Evolutionary conservation across 2,888 invertebrate genomes (phyloP).

Genomic region (Ophion ventricosus): DNA sequence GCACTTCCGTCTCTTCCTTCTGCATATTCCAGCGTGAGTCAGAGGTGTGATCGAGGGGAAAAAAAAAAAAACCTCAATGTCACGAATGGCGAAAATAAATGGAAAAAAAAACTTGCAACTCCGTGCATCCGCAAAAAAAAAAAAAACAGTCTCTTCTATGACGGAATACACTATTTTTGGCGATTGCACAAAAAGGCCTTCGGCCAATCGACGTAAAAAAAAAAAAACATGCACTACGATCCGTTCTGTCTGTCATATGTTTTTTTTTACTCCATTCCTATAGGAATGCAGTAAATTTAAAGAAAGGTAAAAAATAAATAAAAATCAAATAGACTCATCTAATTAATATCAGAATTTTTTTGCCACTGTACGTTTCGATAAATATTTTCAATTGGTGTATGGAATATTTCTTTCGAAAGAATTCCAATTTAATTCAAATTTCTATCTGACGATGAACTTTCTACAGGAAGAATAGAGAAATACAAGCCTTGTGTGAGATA

Average conservation of each 20-base stretch:
- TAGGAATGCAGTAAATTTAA: no score
- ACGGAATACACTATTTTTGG: slow-evolving; percentile 5
- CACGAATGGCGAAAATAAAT: background rate
- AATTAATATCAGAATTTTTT: no score
- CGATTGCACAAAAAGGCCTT: slow-evolving; percentile 17
- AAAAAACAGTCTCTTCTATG: background rate
- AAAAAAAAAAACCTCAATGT: slow-evolving; percentile 8
- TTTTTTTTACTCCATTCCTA: slow-evolving; percentile 23
- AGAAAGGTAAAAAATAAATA: no score
- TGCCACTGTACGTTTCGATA: background rate
- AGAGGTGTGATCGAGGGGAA: slow-evolving; percentile 11
- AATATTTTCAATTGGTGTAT: no score
- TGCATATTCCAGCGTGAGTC: slow-evolving; percentile 16
- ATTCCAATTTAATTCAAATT: no score
- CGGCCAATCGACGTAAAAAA: background rate
- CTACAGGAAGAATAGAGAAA: no score
- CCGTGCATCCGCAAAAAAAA: slow-evolving; percentile 5
- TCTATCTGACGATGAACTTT: no score
- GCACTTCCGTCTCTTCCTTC: slow-evolving; percentile 34
- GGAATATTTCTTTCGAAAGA: no score
- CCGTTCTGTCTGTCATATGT: background rate
- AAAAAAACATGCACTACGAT: background rate
- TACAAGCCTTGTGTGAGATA: no score
- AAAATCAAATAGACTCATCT: no score
- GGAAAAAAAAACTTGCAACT: slow-evolving; percentile 1